Percentiles rank a stretch among this genome's conserved stretches.
Evolutionary conservation across 2,888 invertebrate species (phyloP).

Genomic region (Drosophila limbata): DNA sequence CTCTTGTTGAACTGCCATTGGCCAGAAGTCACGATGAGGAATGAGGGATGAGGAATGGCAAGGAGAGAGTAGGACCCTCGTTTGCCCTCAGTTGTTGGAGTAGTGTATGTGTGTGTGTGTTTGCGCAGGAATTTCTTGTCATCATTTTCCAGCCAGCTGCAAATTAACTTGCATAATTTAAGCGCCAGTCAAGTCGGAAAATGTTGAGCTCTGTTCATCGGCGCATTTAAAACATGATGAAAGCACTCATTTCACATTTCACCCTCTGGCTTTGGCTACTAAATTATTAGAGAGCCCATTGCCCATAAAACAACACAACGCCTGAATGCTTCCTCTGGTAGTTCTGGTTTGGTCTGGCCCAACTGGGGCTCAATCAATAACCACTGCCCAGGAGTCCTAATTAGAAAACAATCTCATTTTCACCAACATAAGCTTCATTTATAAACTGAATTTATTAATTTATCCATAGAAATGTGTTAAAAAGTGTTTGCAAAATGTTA

Average conservation of each 20-base stretch:
- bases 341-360: background rate
- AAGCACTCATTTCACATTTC: conserved; percentile 34
- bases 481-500: background rate
- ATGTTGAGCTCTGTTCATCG: conserved; percentile 67
- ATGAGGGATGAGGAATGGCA: too few relatives aligned
- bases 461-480: background rate
- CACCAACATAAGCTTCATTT: conserved; percentile 12
- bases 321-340: conserved; percentile 17
- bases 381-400: conserved; percentile 12
- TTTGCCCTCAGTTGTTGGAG: conserved; percentile 6
- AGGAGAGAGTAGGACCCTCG: background rate
- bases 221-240: conserved; percentile 67
- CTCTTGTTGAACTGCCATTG: conserved; percentile 62
- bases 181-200: conserved; percentile 66
- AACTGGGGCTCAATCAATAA: conserved; percentile 42
- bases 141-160: conserved; percentile 72
- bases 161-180: conserved; percentile 80
- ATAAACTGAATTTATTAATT: conserved; percentile 7
- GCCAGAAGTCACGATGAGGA: conserved; percentile 30
- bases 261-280: conserved; percentile 56
- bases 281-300: conserved; percentile 60
- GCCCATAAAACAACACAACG: conserved; percentile 62
- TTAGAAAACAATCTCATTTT: conserved; percentile 48
- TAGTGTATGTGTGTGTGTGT: background rate
- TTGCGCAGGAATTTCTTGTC: conserved; percentile 70